Percentiles rank a stretch among this genome's conserved stretches.
These are phyloP conservation scores for Hylia prasina DNA, from an alignment of 2,113 vertebrate species.

Conservation along the genomic window DNA sequence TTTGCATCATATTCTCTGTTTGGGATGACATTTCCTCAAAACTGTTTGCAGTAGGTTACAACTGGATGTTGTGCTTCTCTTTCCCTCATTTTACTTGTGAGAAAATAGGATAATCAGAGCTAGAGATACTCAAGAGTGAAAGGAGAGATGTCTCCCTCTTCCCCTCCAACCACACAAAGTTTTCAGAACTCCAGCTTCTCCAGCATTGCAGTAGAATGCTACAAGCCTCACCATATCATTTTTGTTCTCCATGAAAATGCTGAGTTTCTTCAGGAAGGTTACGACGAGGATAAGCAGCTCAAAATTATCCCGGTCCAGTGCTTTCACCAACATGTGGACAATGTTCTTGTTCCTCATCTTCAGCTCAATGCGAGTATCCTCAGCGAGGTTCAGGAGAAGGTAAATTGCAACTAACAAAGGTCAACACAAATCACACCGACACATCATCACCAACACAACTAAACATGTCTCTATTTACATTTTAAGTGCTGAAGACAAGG, in stretches of 20 bases:
- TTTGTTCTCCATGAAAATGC: conserved; percentile 95
- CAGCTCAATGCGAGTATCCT: conserved; percentile 89
- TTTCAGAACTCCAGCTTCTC: not conserved
- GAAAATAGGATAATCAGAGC: not conserved
- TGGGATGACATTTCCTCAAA: not conserved
- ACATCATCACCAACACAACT: not conserved
- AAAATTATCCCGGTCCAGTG: conserved; percentile 85
- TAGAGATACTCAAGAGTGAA: not conserved
- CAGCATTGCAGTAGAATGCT: not conserved
- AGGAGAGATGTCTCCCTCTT: not conserved
- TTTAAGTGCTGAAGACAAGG: not conserved
- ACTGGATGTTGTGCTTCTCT: not conserved
- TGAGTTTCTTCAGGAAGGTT: conserved; percentile 95
- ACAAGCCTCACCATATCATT: conserved; percentile 89
- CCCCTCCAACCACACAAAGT: not conserved
- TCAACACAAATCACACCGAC: not conserved
- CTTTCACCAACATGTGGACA: conserved; percentile 90
- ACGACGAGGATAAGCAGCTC: conserved; percentile 90
- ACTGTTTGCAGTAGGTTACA: not conserved
- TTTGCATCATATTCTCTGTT: not conserved
- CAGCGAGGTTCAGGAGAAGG: conserved; percentile 91
- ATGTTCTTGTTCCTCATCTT: conserved; percentile 98
- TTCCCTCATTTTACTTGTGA: not conserved
- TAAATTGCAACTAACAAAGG: conserved; percentile 81
- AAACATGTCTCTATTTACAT: not conserved